phyloP scores from a whole-genome alignment of 1,140 invertebrate species.

The Zaprionus davidi region DNA sequence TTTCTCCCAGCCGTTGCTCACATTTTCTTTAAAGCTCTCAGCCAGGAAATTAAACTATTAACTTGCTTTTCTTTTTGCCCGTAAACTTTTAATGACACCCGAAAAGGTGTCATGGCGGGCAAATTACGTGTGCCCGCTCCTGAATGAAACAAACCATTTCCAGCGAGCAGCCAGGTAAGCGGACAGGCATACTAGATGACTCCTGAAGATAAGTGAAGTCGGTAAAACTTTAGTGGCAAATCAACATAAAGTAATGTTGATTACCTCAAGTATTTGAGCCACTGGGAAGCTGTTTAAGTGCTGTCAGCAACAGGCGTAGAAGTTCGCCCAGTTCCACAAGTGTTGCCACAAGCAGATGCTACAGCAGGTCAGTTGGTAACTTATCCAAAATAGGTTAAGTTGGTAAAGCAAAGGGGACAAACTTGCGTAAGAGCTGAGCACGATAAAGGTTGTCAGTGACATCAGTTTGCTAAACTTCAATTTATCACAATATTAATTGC shows the following conservation, averaged over 20 bases:
- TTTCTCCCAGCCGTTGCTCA: conserved; percentile 19
- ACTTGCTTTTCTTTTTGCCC: conserved; percentile 47
- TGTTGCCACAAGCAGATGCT: conserved; percentile 35
- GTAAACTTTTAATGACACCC: conserved; percentile 74
- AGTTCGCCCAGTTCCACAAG: conserved; percentile 54
- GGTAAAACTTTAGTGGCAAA: conserved; percentile 77
- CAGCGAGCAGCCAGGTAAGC: neutral
- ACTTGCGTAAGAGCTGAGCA: conserved; percentile 3
- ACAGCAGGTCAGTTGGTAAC: neutral
- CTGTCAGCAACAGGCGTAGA: conserved; percentile 70
- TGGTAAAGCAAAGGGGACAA: neutral
- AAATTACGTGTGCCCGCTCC: conserved; percentile 50
- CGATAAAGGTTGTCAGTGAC: neutral
- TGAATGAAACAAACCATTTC: conserved; percentile 45
- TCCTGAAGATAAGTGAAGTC: conserved; percentile 60
- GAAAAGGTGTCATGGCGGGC: conserved; percentile 48
- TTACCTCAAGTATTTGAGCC: conserved; percentile 57
- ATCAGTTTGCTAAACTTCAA: neutral
- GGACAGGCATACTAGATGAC: conserved; percentile 36
- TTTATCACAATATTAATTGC: neutral
- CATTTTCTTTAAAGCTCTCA: conserved; percentile 23
- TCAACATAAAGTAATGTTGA: conserved; percentile 74
- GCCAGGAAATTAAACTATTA: conserved; percentile 78
- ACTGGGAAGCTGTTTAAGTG: conserved; percentile 43
- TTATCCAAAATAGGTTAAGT: conserved; percentile 1